Conservation (phyloP, 2,113 vertebrate genomes). For the Xiphophorus maculatus region DNA sequence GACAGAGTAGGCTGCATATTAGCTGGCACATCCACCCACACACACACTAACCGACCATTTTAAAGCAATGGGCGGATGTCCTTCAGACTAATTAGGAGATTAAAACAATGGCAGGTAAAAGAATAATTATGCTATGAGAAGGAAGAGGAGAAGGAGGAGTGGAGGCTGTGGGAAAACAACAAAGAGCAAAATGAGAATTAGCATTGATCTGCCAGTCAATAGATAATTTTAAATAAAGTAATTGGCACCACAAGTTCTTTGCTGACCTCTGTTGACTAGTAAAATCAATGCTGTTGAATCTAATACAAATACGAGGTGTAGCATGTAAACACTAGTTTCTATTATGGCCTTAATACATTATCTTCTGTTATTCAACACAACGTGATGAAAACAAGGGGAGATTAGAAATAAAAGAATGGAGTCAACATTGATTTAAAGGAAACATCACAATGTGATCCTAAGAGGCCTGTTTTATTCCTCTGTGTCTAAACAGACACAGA, state of each 20-base stretch:
- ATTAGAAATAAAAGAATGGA: constrained; percentile 43
- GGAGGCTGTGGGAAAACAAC: constrained; percentile 70
- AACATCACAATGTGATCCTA: constrained; percentile 51
- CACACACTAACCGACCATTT: constrained; percentile 60
- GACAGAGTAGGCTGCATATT: constrained; percentile 63
- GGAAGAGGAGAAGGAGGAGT: constrained; percentile 38
- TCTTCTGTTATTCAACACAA: constrained; percentile 83
- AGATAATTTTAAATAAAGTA: constrained; percentile 99
- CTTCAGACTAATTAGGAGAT: constrained; percentile 96
- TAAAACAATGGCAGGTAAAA: constrained; percentile 90
- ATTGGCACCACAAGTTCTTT: constrained; percentile 95
- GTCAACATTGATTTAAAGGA: constrained; percentile 65
- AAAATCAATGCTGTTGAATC: constrained; percentile 99
- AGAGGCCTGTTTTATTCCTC: constrained; percentile 57
- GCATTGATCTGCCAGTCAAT: constrained; percentile 96
- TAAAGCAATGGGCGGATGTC: constrained; percentile 80
- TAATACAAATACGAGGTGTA: constrained; percentile 90
- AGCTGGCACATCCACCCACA: constrained; percentile 47
- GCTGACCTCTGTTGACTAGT: constrained; percentile 97
- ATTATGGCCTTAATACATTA: constrained; percentile 88
- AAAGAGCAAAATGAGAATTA: constrained; percentile 95
- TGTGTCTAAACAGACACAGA: constrained; percentile 20
- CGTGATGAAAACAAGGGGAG: constrained; percentile 68
- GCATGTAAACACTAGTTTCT: constrained; percentile 98
- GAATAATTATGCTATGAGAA: constrained; percentile 76